Percentiles rank a stretch among this genome's conserved stretches.
Conservation (phyloP, 2,888 invertebrate species). For the Chaetogeoica ovagalla region DNA sequence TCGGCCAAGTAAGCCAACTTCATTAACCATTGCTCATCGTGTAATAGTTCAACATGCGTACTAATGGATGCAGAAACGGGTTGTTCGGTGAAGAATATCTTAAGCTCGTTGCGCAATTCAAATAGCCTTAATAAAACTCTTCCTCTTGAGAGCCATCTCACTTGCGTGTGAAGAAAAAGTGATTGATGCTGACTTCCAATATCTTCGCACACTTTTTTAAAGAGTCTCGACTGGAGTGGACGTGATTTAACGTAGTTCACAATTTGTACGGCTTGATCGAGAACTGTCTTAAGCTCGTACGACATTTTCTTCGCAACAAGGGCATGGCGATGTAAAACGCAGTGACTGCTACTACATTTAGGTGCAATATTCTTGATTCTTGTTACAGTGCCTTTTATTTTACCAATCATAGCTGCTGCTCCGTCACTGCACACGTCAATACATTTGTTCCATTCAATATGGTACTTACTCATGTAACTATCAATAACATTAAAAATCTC, state of each 20-base stretch:
- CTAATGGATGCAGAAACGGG: too few species aligned
- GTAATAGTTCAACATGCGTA: slow-evolving; percentile 17
- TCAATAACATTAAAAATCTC: slow-evolving; percentile 15
- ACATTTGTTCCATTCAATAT: slow-evolving; percentile 30
- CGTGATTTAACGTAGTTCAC: slow-evolving; percentile 54
- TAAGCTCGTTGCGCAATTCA: slow-evolving; percentile 36
- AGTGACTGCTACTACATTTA: slow-evolving; percentile 38
- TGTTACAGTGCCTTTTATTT: slow-evolving; percentile 18
- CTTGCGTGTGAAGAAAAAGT: slow-evolving; percentile 36
- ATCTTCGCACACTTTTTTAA: slow-evolving; percentile 52
- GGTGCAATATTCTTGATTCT: slow-evolving; percentile 35
- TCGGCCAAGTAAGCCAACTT: slow-evolving; percentile 53
- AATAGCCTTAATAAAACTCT: slow-evolving; percentile 31
- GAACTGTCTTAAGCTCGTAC: slow-evolving; percentile 27
- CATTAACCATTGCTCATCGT: slow-evolving; percentile 50
- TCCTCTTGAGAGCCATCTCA: slow-evolving; percentile 37
- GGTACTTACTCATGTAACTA: background rate
- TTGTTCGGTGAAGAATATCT: slow-evolving; percentile 21
- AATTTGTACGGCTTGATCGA: slow-evolving; percentile 37
- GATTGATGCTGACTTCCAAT: slow-evolving; percentile 37
- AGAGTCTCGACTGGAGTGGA: slow-evolving; percentile 41
- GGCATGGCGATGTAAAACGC: slow-evolving; percentile 36
- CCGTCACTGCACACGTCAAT: slow-evolving; percentile 41
- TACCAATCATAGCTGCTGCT: slow-evolving; percentile 32
- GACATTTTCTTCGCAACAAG: slow-evolving; percentile 48